Conservation (phyloP, 2,113 vertebrate species). For the Mixornis gularis region DNA sequence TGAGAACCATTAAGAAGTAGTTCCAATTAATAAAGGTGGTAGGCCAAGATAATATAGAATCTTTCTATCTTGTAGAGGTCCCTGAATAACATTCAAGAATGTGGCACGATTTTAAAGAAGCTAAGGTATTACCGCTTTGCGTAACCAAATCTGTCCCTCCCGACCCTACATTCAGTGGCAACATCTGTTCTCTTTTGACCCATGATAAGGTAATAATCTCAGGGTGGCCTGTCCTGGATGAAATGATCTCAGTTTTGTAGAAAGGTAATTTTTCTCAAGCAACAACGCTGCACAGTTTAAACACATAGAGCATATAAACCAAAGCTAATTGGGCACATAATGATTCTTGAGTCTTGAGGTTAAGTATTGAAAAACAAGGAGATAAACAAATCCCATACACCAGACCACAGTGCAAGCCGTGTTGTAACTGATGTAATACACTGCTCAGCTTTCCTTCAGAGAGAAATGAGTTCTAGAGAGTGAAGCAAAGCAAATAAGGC, state of each 20-base stretch:
- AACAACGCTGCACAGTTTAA: background rate
- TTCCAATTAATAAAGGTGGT: constrained; percentile 13
- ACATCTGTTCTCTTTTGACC: constrained; percentile 43
- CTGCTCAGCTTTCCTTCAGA: background rate
- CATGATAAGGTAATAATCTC: background rate
- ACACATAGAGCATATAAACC: constrained; percentile 18
- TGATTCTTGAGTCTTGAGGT: constrained; percentile 27
- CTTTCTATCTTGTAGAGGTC: constrained; percentile 7
- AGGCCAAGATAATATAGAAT: constrained; percentile 11
- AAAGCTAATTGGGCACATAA: constrained; percentile 50
- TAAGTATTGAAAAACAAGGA: constrained; percentile 35
- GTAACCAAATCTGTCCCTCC: background rate
- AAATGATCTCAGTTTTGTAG: background rate
- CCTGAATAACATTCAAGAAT: background rate
- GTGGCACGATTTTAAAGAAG: background rate
- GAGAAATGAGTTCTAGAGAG: background rate
- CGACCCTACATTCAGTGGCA: background rate
- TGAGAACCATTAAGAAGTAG: background rate
- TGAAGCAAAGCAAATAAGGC: constrained; percentile 26
- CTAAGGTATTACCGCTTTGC: background rate
- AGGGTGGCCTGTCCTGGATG: background rate
- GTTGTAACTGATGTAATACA: background rate
- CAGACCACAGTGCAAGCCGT: background rate
- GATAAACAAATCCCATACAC: constrained; percentile 37
- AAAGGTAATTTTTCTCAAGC: constrained; percentile 24